A percentile compares a stretch with the other conserved stretches of the same genome.
Conservation (phyloP, 1,140 invertebrate genomes). For the Solen grandis region DNA sequence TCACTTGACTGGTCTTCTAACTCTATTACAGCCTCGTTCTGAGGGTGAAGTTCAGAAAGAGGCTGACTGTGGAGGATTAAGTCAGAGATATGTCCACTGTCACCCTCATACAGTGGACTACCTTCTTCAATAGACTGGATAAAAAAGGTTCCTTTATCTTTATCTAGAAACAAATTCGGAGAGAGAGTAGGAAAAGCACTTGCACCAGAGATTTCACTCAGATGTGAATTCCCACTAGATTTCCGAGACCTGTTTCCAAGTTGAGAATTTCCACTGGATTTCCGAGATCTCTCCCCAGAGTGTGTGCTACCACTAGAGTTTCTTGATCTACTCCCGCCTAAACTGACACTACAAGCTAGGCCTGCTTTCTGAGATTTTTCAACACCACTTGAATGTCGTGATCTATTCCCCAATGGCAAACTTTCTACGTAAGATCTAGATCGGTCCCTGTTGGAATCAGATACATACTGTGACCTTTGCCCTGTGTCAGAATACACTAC, state of each 20-base stretch:
- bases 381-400: too few relatives aligned
- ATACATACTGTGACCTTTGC: too few relatives aligned
- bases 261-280: constrained; percentile 44
- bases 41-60: background rate
- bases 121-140: constrained; percentile 36
- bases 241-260: constrained; percentile 33
- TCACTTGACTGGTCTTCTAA: background rate
- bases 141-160: constrained; percentile 46
- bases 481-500: too few relatives aligned
- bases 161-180: constrained; percentile 44
- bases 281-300: constrained; percentile 33
- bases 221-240: background rate
- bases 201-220: background rate
- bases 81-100: background rate
- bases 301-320: constrained; percentile 34
- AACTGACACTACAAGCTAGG: too few relatives aligned
- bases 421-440: too few relatives aligned
- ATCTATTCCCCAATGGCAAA: too few relatives aligned
- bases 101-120: background rate
- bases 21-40: background rate
- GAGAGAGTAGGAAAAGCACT: background rate
- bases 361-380: too few relatives aligned
- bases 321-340: background rate
- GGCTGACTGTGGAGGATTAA: background rate
- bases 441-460: too few relatives aligned